A percentile compares a stretch with the other conserved stretches of the same genome.
Conservation (phyloP, 2,797 vertebrate genomes). For the Brachyrhaphis roseni region DNA sequence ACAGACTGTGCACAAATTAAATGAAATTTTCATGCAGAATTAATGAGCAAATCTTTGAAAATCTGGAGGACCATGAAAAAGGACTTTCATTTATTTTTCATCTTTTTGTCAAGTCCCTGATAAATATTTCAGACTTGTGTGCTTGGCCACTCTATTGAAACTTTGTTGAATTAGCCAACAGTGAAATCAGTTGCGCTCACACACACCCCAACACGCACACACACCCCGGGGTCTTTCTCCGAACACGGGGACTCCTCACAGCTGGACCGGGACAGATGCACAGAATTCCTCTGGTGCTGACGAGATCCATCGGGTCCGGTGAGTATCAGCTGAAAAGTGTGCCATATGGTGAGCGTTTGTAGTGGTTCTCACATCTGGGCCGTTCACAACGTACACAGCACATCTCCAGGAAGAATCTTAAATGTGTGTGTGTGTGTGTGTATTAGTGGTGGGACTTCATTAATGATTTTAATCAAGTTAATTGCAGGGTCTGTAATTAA, state of each 20-base stretch:
- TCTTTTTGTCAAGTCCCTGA: conserved; percentile 85
- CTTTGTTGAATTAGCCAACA: conserved; percentile 85
- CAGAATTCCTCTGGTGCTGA: conserved; percentile 76
- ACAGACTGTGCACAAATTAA: conserved; percentile 78
- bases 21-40: conserved; percentile 81
- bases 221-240: conserved; percentile 46
- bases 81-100: conserved; percentile 84
- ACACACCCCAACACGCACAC: conserved; percentile 4
- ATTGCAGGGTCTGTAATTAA: too few species aligned
- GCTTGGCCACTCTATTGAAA: conserved; percentile 79
- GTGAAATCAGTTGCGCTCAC: conserved; percentile 56
- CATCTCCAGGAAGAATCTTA: neutral
- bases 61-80: conserved; percentile 86
- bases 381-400: conserved; percentile 14
- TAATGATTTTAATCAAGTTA: too few species aligned
- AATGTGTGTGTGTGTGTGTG: neutral
- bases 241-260: conserved; percentile 61
- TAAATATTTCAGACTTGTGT: conserved; percentile 82
- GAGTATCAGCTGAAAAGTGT: conserved; percentile 45
- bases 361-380: conserved; percentile 37
- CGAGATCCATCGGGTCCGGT: conserved; percentile 48
- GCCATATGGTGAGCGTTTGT: conserved; percentile 67
- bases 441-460: too few species aligned
- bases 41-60: conserved; percentile 83
- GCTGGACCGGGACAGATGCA: conserved; percentile 76